These are phyloP conservation scores for Ardeotis arabs DNA, from an alignment of 2,113 vertebrate species.

Conservation along the genomic window DNA sequence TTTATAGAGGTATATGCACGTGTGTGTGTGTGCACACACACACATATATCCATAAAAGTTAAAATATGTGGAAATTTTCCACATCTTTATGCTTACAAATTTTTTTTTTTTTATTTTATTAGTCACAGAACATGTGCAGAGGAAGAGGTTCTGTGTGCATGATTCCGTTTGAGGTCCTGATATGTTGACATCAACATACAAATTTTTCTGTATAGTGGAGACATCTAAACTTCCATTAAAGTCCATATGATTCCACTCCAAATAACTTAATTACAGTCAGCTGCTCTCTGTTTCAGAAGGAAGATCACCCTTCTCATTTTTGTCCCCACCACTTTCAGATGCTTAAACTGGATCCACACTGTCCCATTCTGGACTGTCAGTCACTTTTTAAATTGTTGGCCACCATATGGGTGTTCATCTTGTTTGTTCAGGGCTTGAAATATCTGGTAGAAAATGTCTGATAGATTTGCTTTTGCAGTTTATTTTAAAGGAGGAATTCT, in stretches of 20 bases:
- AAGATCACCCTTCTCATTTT: not conserved
- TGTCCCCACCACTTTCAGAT: not conserved
- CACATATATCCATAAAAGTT: accelerated
- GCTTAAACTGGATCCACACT: not conserved
- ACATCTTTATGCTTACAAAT: not conserved
- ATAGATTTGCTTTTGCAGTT: not conserved
- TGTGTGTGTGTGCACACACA: not conserved
- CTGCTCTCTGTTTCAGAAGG: not conserved
- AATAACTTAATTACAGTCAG: not conserved
- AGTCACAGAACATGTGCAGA: not conserved
- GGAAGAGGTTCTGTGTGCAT: not conserved
- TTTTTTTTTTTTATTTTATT: not conserved
- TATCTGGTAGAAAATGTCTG: not conserved
- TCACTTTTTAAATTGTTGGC: not conserved
- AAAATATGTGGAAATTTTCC: not conserved
- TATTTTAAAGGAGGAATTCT: not conserved
- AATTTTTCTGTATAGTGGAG: accelerated
- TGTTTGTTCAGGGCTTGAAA: not conserved
- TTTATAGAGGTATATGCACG: not conserved
- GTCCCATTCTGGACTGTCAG: not conserved
- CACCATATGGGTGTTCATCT: not conserved
- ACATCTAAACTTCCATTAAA: not conserved
- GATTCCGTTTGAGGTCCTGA: not conserved
- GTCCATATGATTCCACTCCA: not conserved
- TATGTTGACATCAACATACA: not conserved